A percentile compares a stretch with the other conserved stretches of the same genome.
phyloP scores from a whole-genome alignment of 2,888 invertebrate species.

The Drosophila nigricruria region DNA sequence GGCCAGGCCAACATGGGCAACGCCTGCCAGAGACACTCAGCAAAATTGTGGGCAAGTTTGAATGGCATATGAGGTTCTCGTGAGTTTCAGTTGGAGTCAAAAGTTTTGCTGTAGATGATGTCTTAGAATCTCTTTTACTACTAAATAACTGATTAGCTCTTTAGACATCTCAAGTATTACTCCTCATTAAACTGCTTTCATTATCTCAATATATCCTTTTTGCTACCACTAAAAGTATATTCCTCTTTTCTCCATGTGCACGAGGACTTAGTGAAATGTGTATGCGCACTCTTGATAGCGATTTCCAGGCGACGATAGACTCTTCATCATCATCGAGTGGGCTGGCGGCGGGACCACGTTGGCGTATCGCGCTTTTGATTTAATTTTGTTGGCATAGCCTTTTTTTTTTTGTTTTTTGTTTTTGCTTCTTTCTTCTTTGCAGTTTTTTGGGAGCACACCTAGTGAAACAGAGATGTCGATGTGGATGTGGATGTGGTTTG shows the following conservation, averaged over 20 bases:
- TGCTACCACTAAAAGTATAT: too few relatives aligned
- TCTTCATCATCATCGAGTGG: conserved; percentile 79
- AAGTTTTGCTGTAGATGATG: neutral
- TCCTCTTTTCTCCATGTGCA: conserved; percentile 29
- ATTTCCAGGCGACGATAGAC: conserved; percentile 61
- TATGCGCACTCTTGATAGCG: conserved; percentile 54
- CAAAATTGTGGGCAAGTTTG: conserved; percentile 1
- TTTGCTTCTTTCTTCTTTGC: neutral
- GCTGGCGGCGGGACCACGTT: conserved; percentile 68
- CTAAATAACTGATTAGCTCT: neutral
- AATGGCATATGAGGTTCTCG: neutral
- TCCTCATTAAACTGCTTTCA: neutral
- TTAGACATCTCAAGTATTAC: neutral
- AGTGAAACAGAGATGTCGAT: conserved; percentile 75
- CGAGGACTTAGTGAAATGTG: conserved; percentile 17
- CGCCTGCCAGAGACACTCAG: conserved; percentile 31
- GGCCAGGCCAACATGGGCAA: conserved; percentile 33
- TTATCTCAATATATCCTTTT: neutral
- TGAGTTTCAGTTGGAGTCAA: neutral
- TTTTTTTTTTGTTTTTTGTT: conserved; percentile 24
- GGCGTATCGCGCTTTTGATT: conserved; percentile 81
- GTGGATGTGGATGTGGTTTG: conserved; percentile 36
- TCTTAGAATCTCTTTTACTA: too few relatives aligned
- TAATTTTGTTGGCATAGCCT: conserved; percentile 67
- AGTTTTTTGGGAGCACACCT: conserved; percentile 52